A percentile compares a stretch with the other conserved stretches of the same genome.
Conservation (phyloP, 2,113 vertebrate genomes). For the Halcyon malimbica region DNA sequence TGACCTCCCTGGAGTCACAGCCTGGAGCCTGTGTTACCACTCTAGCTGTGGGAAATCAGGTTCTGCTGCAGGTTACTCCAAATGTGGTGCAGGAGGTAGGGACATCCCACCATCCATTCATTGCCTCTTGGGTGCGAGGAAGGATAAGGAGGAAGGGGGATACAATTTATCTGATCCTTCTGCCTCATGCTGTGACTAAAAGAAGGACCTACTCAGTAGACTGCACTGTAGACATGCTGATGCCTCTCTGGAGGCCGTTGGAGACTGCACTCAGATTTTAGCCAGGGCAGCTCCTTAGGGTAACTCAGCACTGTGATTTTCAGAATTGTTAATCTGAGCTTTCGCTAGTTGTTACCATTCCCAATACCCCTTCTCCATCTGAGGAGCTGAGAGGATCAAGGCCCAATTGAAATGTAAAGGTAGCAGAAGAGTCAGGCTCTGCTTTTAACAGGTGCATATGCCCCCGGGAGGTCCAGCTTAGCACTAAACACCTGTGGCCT, state of each 20-base stretch:
- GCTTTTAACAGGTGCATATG: not conserved
- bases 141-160: not conserved
- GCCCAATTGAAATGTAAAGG: not conserved
- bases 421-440: not conserved
- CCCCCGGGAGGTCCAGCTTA: not conserved
- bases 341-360: not conserved
- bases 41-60: not conserved
- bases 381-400: not conserved
- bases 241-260: not conserved
- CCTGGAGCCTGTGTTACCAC: not conserved
- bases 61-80: not conserved
- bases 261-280: not conserved
- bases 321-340: not conserved
- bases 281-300: not conserved
- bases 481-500: not conserved
- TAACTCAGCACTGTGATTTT: not conserved
- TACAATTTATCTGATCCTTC: not conserved
- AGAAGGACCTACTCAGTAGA: not conserved
- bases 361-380: rapidly evolving
- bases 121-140: rapidly evolving
- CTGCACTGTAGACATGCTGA: not conserved
- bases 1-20: too few relatives aligned
- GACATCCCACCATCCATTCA: not conserved
- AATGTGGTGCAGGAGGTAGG: not conserved
- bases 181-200: not conserved